Percentiles rank a stretch among this genome's conserved stretches.
These are phyloP conservation scores for Drymodes brunneopygia DNA, from an alignment of 2,113 vertebrate species.

Conservation along the genomic window DNA sequence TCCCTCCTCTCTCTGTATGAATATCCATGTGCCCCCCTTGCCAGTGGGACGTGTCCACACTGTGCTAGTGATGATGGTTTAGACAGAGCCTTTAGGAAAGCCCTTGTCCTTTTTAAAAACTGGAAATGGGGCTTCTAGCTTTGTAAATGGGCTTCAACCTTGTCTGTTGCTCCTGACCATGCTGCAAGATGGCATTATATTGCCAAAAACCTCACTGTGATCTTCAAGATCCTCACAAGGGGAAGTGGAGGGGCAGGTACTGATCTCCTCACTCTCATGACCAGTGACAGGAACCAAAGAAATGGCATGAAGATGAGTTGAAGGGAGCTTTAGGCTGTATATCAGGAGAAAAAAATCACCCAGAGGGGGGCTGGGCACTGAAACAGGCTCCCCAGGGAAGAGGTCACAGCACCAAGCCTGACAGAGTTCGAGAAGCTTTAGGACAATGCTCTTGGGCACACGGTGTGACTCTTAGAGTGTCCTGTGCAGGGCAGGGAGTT, in stretches of 20 bases:
- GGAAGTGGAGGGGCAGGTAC: neutral
- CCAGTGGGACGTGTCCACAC: neutral
- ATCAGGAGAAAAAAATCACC: neutral
- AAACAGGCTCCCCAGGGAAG: neutral
- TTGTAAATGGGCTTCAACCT: neutral
- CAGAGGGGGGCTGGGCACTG: neutral
- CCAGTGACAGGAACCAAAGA: neutral
- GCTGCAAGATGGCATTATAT: neutral
- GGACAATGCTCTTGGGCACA: neutral
- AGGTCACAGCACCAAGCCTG: neutral
- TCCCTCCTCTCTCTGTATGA: neutral
- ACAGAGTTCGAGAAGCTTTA: neutral
- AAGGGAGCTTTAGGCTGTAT: neutral
- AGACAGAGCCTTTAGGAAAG: neutral
- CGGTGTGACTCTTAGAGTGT: neutral
- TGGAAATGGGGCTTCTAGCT: neutral
- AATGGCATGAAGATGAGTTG: neutral
- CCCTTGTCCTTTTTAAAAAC: neutral
- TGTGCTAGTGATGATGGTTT: neutral
- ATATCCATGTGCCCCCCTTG: accelerated
- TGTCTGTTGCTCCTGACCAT: neutral
- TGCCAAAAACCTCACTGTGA: neutral
- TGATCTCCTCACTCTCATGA: neutral
- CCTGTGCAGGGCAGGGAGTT: neutral
- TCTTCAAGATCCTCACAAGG: accelerated